Evolutionary conservation across 2,113 vertebrate genomes (phyloP).

Genomic region (Loxodonta africana): DNA sequence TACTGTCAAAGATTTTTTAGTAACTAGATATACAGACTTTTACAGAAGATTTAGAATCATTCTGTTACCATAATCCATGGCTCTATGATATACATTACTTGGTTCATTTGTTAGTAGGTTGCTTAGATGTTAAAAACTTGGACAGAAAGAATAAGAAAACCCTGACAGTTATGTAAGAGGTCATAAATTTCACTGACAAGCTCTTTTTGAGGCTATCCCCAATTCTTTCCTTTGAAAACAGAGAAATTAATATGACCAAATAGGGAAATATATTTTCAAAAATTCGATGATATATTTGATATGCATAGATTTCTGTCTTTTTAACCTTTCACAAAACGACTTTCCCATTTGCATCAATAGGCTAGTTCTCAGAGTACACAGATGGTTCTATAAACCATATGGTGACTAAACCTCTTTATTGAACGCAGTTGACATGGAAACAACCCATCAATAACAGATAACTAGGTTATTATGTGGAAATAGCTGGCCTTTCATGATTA

Average conservation of each 20-base stretch:
- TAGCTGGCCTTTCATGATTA: not conserved
- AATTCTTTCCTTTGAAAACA: not conserved
- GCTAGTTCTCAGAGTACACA: conserved; percentile 88
- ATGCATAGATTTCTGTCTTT: conserved; percentile 52
- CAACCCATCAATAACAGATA: conserved; percentile 59
- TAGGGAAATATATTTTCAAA: conserved; percentile 76
- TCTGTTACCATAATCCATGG: not conserved
- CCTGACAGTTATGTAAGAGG: not conserved
- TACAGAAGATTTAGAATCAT: not conserved
- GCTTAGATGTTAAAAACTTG: not conserved
- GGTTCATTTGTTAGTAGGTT: not conserved
- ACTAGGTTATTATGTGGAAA: conserved; percentile 63
- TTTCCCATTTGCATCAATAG: conserved; percentile 87
- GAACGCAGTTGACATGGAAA: conserved; percentile 73
- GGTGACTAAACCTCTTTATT: conserved; percentile 79
- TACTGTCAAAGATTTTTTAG: not conserved
- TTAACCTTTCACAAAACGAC: conserved; percentile 86
- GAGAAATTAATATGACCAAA: conserved; percentile 65
- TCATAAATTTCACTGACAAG: not conserved
- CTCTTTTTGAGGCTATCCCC: not conserved
- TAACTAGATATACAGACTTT: not conserved
- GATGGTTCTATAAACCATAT: conserved; percentile 89
- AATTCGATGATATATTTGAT: conserved; percentile 65
- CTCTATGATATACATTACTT: not conserved
- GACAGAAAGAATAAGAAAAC: not conserved